phyloP scores from a whole-genome alignment of 2,113 vertebrate genomes.

The Fregetta grallaria region DNA sequence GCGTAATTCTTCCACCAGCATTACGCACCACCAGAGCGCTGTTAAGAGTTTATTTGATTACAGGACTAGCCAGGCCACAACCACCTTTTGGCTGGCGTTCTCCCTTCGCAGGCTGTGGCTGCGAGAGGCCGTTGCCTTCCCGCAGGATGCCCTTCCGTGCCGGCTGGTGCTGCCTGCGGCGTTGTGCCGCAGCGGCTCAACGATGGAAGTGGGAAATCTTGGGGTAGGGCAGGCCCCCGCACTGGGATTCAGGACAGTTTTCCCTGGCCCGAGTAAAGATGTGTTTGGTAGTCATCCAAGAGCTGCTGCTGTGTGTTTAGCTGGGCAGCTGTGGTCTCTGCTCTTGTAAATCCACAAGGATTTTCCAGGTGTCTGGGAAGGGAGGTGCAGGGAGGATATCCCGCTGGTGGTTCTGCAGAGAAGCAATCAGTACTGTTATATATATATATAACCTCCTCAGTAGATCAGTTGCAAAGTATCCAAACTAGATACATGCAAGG shows the following conservation, averaged over 20 bases:
- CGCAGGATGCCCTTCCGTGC: background rate
- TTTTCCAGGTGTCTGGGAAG: background rate
- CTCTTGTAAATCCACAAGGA: background rate
- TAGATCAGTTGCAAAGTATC: background rate
- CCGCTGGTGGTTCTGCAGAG: background rate
- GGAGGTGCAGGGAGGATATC: background rate
- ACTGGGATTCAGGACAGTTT: background rate
- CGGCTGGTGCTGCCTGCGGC: accelerated
- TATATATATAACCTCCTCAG: background rate
- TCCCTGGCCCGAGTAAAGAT: background rate
- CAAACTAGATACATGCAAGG: background rate
- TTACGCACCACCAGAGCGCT: background rate
- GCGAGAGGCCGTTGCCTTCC: no score
- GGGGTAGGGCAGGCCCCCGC: no score
- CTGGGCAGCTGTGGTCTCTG: background rate
- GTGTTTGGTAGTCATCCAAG: background rate
- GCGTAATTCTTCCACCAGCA: background rate
- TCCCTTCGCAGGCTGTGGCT: background rate
- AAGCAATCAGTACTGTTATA: background rate
- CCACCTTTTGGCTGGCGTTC: background rate
- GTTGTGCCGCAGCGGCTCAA: accelerated
- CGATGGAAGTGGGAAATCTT: background rate
- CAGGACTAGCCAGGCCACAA: background rate
- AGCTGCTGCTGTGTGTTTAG: background rate
- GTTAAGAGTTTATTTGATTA: background rate